Evolutionary conservation across 2,113 vertebrate species (phyloP), one percentile per base, ranked within the genome.

Genomic region (Lontra canadensis): DNA sequence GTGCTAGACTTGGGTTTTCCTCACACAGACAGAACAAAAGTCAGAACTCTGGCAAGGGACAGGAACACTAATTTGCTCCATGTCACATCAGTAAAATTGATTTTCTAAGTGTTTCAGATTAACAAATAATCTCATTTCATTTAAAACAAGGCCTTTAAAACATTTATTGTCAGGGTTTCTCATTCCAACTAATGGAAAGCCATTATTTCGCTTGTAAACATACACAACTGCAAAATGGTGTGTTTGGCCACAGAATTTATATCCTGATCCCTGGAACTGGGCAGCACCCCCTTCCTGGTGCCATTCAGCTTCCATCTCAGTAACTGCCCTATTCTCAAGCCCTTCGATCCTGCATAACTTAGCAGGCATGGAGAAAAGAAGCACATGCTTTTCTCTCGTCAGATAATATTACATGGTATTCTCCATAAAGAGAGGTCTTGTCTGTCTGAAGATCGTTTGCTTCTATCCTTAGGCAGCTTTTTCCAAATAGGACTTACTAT

Each of bases 341-440:
- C 17, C 18, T 67, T 55, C 14, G 20, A 23, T 47, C 21, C n/a
- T 69, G 20, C 0, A 21, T 12, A 36, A 65, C 3, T 73, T 47
- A 89, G 14, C 47, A 85, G 79, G 17, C 26, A 7, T 13, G n/a
- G 74, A 39, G 42, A 65, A 83, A 71, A 34, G n/a, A 76, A 90
- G 36, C 6, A 59, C 49, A 82, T 4, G 34, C 18, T 29, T 52
- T 26, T 29, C 12, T 25, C n/a, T 78, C 44, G 44, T 95, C 42
- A 76, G 39, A 79, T 95, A 59, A 69, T 20, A 26, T 52, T 23
- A 23, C 49, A 39, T 2, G 4, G 57, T 85, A 12, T 63, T 65
- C 18, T 91, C 52, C 29, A 3, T 34, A 25, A 85, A 57, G 59
- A 52, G 80, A 25, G 89, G 69, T 85, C 88, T 96, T 97, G 96